Base-by-base conservation (phyloP, 2,797 vertebrate species). In the Spinibarbus caldwelli region DNA sequence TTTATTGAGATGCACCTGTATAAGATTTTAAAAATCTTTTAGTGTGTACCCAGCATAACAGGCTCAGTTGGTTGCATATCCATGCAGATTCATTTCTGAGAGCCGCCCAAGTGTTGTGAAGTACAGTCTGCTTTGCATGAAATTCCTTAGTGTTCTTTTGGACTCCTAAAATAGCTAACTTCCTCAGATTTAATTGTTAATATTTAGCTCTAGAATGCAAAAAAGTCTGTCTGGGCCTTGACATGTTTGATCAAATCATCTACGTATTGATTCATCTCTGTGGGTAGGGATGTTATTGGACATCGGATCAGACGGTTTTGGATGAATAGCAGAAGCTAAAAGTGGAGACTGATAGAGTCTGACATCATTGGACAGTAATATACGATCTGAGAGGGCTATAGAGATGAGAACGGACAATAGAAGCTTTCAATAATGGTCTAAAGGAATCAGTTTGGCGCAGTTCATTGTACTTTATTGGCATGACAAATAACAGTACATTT, bases 241-340 rank as follows among this genome's bases (percentile, higher is more conserved):
- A 15, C 8, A 21, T 2, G 11, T 45, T 57, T 62, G 26, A 54
- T 43, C 26, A 23, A 45, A 64, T 72, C 29, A 15, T 36, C 41
- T 64, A 7, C 43, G 73, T 9, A 70, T 78, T 59, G 83, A 84
- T 70, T 70, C 6, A 36, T 70, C 34, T 84, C 62, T 57, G 62
- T 57, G 45, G 73, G 5, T 31, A 36, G 59, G 8, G 76, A 54
- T 59, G 66, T 36, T 78, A 70, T 68, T 68, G 10, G 45, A 84
- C 19, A 23, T 34, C 19, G 5, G 75, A 85, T 71, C 49, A 59
- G 82, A 77, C 62, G 6, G 66, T 71, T 38, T 59, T 70, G 49
- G 64, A 29, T 59, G 76, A 84, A 77, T 45, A 31, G 83, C 73
- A 29, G 83, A 54, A 38, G 82, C 82, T 57, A 29, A 57, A 21